phyloP scores from a whole-genome alignment of 2,113 vertebrate genomes.

The Columba livia region DNA sequence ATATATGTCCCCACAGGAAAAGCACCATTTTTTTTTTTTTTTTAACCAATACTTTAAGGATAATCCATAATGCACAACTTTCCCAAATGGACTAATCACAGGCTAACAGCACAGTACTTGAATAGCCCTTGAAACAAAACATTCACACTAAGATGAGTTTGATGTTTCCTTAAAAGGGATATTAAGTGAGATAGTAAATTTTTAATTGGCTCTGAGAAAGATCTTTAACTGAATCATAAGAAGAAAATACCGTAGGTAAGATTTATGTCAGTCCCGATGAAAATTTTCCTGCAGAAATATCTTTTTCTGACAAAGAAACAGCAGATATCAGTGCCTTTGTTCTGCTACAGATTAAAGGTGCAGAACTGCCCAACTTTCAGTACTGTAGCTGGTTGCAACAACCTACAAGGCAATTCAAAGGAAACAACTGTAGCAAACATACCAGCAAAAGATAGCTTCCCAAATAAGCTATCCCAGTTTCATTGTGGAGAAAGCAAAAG shows the following conservation, averaged over 20 bases:
- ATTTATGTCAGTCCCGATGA: neutral
- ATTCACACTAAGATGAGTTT: neutral
- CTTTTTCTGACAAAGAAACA: neutral
- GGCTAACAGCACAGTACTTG: neutral
- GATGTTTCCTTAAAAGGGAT: neutral
- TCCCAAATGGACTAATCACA: neutral
- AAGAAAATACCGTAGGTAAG: neutral
- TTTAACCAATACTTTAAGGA: neutral
- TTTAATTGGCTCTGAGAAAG: neutral
- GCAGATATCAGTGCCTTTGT: neutral
- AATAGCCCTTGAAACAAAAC: neutral
- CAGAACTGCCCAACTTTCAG: neutral
- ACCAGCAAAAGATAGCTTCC: neutral
- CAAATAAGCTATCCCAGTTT: neutral
- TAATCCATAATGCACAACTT: neutral
- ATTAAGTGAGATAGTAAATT: neutral
- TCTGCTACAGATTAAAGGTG: neutral
- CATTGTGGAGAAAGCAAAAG: neutral
- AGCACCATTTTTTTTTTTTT: fast-evolving
- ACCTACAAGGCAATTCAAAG: neutral
- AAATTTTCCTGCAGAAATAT: neutral
- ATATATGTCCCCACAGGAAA: neutral
- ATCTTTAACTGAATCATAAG: neutral
- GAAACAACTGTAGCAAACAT: neutral
- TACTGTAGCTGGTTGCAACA: neutral